These are phyloP conservation scores for Oreochromis mossambicus DNA, from an alignment of 2,797 vertebrate species.

Conservation along the genomic window DNA sequence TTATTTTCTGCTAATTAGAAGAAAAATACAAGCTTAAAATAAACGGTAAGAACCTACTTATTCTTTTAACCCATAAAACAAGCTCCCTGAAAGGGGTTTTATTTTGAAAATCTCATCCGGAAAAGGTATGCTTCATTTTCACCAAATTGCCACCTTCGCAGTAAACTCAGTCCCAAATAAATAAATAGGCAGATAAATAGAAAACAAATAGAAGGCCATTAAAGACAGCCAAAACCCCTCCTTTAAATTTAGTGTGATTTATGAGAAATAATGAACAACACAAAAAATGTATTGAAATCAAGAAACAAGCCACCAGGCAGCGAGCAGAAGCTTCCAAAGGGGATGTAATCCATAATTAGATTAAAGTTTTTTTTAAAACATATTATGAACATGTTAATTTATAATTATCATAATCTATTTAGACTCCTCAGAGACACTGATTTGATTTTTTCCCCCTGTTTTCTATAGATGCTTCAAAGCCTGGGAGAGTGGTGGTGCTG, in stretches of 20 bases:
- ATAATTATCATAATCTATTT: not conserved
- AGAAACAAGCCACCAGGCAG: not conserved
- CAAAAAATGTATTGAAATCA: not conserved
- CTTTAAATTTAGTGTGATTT: not conserved
- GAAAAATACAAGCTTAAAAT: not conserved
- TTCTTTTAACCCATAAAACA: not conserved
- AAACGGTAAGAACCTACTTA: not conserved
- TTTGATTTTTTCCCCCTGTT: not conserved
- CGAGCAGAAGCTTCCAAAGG: not conserved
- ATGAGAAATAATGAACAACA: not conserved
- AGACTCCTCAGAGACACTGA: not conserved
- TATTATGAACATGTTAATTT: not conserved
- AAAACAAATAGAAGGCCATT: not conserved
- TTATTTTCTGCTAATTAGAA: not conserved
- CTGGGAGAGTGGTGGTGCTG: not conserved
- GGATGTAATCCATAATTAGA: slow-evolving; percentile 25
- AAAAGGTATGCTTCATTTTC: not conserved
- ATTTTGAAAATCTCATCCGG: slow-evolving; percentile 37
- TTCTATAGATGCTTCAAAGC: not conserved
- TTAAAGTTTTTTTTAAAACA: not conserved
- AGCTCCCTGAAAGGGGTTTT: not conserved
- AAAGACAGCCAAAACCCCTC: not conserved
- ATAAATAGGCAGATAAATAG: not conserved
- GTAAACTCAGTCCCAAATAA: not conserved
- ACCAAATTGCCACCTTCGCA: not conserved